A percentile compares a stretch with the other conserved stretches of the same genome.
Conservation (phyloP, 2,797 vertebrate genomes). For the Graptemys geographica region DNA sequence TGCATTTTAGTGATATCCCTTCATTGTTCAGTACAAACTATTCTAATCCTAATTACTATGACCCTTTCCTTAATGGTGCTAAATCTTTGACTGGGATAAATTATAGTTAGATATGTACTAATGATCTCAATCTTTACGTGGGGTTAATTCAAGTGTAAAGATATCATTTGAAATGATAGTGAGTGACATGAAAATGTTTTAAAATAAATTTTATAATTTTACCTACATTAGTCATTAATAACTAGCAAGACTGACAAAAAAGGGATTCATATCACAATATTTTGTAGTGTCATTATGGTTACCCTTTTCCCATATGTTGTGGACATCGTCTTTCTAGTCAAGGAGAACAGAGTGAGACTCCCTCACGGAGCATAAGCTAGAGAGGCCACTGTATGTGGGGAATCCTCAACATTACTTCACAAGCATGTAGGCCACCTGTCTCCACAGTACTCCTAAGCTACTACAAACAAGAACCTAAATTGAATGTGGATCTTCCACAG, state of each 20-base stretch:
- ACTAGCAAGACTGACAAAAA: constrained; percentile 1
- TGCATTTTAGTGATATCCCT: constrained; percentile 60
- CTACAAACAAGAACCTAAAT: neutral
- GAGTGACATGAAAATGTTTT: constrained; percentile 21
- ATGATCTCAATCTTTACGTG: constrained; percentile 54
- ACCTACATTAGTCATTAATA: neutral
- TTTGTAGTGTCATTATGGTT: neutral
- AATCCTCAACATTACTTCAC: too few species aligned
- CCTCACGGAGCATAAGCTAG: neutral
- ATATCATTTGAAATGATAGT: constrained; percentile 25
- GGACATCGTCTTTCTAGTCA: neutral
- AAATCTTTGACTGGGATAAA: constrained; percentile 58
- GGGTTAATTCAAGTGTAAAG: constrained; percentile 41
- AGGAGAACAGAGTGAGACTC: neutral
- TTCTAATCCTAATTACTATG: constrained; percentile 55
- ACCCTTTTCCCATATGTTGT: neutral
- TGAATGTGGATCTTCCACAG: neutral
- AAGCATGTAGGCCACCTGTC: neutral
- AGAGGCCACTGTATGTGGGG: neutral
- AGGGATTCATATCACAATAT: neutral
- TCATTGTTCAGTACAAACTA: constrained; percentile 65
- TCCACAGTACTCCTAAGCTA: neutral
- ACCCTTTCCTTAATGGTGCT: constrained; percentile 33
- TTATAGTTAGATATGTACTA: constrained; percentile 50
- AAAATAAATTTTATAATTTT: constrained; percentile 35